These are phyloP conservation scores for Lamellibrachia satsuma DNA, from an alignment of 2,888 invertebrate genomes.

Conservation along the genomic window DNA sequence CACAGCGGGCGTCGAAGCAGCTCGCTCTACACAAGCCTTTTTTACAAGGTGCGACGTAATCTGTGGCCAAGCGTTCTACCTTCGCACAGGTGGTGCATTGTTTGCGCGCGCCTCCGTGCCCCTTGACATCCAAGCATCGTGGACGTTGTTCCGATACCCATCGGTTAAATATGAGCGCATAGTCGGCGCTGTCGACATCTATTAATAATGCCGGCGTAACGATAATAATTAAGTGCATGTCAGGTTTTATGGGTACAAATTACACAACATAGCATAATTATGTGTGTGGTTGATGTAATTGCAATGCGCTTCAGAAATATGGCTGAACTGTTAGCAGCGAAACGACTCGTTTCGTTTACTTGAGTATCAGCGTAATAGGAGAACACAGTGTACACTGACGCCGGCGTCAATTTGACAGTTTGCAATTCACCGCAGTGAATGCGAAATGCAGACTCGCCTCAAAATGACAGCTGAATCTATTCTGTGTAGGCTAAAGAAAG, in stretches of 20 bases:
- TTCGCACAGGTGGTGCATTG: background rate
- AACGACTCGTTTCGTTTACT: background rate
- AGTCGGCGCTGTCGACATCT: background rate
- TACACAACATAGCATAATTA: background rate
- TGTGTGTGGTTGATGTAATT: background rate
- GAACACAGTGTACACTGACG: background rate
- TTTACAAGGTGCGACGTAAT: background rate
- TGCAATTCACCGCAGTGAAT: background rate
- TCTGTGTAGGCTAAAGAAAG: background rate
- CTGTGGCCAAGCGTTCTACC: background rate
- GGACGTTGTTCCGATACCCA: background rate
- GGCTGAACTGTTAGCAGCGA: background rate
- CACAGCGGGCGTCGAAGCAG: background rate
- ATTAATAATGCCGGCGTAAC: background rate
- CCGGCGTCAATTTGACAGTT: background rate
- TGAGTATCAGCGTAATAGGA: background rate
- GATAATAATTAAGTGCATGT: background rate
- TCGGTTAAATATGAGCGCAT: background rate
- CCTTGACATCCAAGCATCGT: background rate
- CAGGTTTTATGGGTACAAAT: background rate
- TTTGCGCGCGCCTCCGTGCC: background rate
- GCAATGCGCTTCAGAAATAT: constrained; percentile 2
- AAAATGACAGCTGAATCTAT: background rate
- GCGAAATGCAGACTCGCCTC: background rate
- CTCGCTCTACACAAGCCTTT: background rate